Evolutionary conservation across 2,888 invertebrate species (phyloP).

Genomic region (Drosophila demipolita): DNA sequence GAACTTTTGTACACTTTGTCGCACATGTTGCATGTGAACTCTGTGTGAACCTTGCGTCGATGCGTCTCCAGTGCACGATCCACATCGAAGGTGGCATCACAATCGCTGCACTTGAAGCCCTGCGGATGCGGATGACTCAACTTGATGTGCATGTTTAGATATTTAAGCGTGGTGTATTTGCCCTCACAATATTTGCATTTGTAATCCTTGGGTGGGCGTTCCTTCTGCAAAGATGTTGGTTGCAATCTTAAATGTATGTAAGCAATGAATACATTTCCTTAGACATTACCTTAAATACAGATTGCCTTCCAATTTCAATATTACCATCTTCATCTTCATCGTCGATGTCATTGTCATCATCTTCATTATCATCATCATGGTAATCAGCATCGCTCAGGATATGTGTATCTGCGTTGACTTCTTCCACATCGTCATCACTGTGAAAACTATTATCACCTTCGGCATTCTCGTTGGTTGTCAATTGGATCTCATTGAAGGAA

Average conservation of each 20-base stretch:
- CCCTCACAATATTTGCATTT: constrained; percentile 56
- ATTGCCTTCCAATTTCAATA: constrained; percentile 33
- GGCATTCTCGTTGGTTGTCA: not conserved
- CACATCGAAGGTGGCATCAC: constrained; percentile 57
- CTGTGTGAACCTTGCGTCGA: constrained; percentile 64
- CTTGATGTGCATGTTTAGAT: constrained; percentile 66
- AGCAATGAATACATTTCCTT: not conserved
- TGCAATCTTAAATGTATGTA: not conserved
- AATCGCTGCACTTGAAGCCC: constrained; percentile 65
- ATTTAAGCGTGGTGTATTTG: constrained; percentile 60
- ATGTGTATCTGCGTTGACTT: not conserved
- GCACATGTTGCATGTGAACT: constrained; percentile 64
- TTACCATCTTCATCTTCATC: constrained; percentile 8
- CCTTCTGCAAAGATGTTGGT: constrained; percentile 30
- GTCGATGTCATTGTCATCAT: not conserved
- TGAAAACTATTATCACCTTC: constrained; percentile 1
- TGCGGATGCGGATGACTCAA: constrained; percentile 69
- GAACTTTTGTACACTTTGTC: constrained; percentile 73
- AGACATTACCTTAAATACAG: constrained; percentile 52
- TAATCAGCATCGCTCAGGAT: constrained; percentile 15
- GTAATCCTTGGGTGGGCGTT: constrained; percentile 47
- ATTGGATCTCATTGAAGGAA: constrained; percentile 15
- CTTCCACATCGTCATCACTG: constrained; percentile 28
- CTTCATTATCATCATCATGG: constrained; percentile 7
- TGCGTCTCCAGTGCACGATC: constrained; percentile 66